Evolutionary conservation across 2,888 invertebrate genomes (phyloP), one percentile per base, ranked within the genome.

Genomic region (Idaea straminata): DNA sequence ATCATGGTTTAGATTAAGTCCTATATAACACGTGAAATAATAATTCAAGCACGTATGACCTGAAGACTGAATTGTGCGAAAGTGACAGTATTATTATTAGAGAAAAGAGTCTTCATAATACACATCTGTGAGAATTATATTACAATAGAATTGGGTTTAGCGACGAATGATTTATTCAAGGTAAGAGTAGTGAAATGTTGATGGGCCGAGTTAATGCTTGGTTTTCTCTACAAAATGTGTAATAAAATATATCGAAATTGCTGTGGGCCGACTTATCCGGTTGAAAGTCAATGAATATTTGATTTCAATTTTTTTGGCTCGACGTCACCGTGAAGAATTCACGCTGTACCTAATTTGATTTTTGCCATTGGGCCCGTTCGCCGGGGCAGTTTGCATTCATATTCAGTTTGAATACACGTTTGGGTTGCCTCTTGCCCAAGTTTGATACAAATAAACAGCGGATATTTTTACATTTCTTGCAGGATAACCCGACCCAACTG

Each of bases 311-410:
- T 92, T 91, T 92, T 91, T 88, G 70, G 66, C 83, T 85, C 90
- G 85, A 85, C 91, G 89, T 90, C 88, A 84, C 91, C 90, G 92
- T 92, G 92, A 92, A 92, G 92, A 91, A 92, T 92, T 92, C 90
- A 87, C 91, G 90, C 92, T 86, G 90, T 92, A 92, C 92, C 92
- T 92, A 92, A 92, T 92, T 92, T 92, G 92, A 92, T 92, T 92
- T 91, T 91, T 89, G 89, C 92, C 91, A 90, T 92, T 92, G 77
- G 86, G 86, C 84, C 87, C 88, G 86, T 92, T 92, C 87, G 88
- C 83, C 80, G 80, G 85, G 89, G 91, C 91, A 91, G 91, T 92
- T 92, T 92, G 91, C 91, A 92, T 92, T 92, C 92, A 92, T 92
- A 92, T 92, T 91, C 89, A 86, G 89, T 88, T 88, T 88, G 91